Conservation (phyloP, 2,888 invertebrate genomes). For the Rambutsinella grinnellia region DNA sequence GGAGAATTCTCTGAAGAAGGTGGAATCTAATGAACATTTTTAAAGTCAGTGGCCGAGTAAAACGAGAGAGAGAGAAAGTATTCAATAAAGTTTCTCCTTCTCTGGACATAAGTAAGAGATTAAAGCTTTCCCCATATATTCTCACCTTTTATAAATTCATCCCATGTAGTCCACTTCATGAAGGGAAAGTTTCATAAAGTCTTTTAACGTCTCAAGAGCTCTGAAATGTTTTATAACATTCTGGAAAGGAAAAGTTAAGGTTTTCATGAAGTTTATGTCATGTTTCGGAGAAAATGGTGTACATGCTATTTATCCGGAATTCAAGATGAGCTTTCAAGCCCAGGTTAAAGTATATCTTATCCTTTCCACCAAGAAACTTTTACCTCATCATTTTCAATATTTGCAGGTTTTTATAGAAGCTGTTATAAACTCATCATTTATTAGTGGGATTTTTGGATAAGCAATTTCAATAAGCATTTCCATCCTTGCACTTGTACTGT, state of each 20-base stretch:
- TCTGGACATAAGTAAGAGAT: not conserved
- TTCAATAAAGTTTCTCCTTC: conserved; percentile 14
- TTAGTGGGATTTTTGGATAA: too few relatives aligned
- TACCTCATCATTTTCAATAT: too few relatives aligned
- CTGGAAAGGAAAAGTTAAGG: too few relatives aligned
- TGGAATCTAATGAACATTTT: conserved; percentile 19
- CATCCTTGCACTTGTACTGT: too few relatives aligned
- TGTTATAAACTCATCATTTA: too few relatives aligned
- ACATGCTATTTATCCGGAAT: conserved; percentile 47
- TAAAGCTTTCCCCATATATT: not conserved
- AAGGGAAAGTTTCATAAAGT: not conserved
- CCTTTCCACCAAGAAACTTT: conserved; percentile 9
- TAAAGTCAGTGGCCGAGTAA: conserved; percentile 2
- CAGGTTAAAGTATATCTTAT: not conserved
- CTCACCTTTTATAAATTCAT: not conserved
- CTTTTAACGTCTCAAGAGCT: not conserved
- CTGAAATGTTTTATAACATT: too few relatives aligned
- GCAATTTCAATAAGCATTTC: too few relatives aligned
- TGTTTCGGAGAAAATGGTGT: conserved; percentile 29
- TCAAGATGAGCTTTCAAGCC: conserved; percentile 26
- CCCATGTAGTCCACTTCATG: conserved; percentile 18
- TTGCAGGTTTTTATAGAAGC: too few relatives aligned
- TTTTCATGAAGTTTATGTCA: conserved; percentile 20
- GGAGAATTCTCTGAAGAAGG: not conserved
- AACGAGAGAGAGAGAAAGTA: not conserved